Percentiles rank a stretch among this genome's conserved stretches.
Evolutionary conservation across 2,113 vertebrate species (phyloP).

Genomic region (Lanius ludovicianus): DNA sequence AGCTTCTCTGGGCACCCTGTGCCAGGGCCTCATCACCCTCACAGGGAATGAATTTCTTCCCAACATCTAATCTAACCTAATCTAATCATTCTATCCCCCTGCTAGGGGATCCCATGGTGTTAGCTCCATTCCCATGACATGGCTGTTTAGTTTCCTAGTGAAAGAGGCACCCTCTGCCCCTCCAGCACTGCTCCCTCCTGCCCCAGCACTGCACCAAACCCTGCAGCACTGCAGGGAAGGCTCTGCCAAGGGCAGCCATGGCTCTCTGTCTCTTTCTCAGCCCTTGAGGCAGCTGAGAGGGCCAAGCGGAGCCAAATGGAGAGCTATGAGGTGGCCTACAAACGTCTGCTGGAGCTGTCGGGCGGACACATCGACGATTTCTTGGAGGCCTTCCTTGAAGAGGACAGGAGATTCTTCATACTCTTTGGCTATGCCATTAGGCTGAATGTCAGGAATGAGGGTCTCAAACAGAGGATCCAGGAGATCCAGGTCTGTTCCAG

Average conservation of each 20-base stretch:
- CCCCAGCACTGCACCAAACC: not conserved
- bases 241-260: not conserved
- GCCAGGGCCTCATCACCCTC: not conserved
- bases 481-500: conserved; percentile 63
- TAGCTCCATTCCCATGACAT: not conserved
- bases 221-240: not conserved
- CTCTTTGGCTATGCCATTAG: conserved; percentile 50
- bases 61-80: not conserved
- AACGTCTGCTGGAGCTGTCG: conserved; percentile 56
- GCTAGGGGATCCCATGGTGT: not conserved
- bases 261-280: not conserved
- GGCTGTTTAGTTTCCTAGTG: not conserved
- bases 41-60: not conserved
- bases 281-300: not conserved
- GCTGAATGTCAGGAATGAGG: conserved; percentile 55
- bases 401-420: conserved; percentile 68
- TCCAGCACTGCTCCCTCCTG: not conserved
- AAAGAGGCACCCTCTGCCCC: not conserved
- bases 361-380: not conserved
- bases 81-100: not conserved
- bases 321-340: conserved; percentile 62
- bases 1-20: not conserved
- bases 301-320: conserved; percentile 15
- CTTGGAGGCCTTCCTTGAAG: conserved; percentile 3
- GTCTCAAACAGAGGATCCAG: conserved; percentile 30